Base-by-base conservation (phyloP, 2,888 invertebrate genomes). In the Cactoblastis cactorum region DNA sequence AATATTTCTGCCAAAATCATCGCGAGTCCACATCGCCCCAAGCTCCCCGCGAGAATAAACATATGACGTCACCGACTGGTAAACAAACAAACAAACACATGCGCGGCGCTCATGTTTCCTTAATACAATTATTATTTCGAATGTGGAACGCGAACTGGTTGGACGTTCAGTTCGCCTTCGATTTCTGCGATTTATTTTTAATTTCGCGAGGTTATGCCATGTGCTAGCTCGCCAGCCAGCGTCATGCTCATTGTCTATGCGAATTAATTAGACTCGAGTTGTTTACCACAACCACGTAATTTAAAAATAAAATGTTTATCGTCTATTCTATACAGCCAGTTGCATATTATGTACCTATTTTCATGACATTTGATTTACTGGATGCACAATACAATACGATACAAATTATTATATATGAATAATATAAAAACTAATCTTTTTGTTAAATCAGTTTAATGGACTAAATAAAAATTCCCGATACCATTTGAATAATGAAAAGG, bases 71-170 rank as follows among this genome's bases (percentile, higher is more conserved):
- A 90, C 75, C 83, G 80, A 71, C 80, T 80, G 80, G 87, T 90
- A 90, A 90, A 90, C 90, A 90, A 90, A 90, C 90, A 90, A 90
- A 90, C 90, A 90, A 90, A 90, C 89, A 90, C 90, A 89, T 88
- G 87, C 90, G 89, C 86, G 77, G 78, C 86, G 88, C 86, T 89
- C 88, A 89, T 90, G 88, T 88, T 88, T 88, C 88, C 87, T 88
- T 88, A 88, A 88, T 89, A 88, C 89, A 88, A 88, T 88, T 89
- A 88, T 88, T 89, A 88, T 87, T 88, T 88, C 83, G 86, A 86
- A 88, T 85, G 85, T 84, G 77, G 84, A 86, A 75, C 86, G 83
- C 74, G 69, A 68, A 64, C 67, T 73, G 72, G 65, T 63, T 77
- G 75, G 82, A 77, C 83, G 82, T 65, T 56, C 83, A 81, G 64